Evolutionary conservation across 2,888 invertebrate genomes (phyloP).

Genomic region (Cryptus armator): DNA sequence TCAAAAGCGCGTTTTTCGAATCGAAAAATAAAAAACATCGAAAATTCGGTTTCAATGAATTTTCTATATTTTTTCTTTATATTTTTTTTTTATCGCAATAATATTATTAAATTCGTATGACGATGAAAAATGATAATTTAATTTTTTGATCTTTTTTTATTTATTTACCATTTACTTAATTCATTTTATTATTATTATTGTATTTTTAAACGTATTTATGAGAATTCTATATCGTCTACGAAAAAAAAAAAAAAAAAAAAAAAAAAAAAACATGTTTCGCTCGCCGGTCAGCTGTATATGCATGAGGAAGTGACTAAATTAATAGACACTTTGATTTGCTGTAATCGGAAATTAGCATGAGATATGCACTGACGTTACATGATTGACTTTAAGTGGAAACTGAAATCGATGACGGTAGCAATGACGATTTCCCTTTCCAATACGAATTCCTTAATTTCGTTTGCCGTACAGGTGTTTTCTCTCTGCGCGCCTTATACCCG

Average conservation of each 20-base stretch:
- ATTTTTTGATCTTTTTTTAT: no score
- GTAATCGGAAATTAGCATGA: constrained; percentile 14
- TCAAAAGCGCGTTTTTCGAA: no score
- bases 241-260: background rate
- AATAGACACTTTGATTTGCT: background rate
- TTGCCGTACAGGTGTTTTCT: constrained; percentile 38
- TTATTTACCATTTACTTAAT: no score
- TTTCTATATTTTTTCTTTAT: no score
- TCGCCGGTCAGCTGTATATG: background rate
- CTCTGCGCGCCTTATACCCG: background rate
- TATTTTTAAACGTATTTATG: no score
- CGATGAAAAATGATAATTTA: no score
- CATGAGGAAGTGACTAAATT: background rate
- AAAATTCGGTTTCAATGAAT: no score
- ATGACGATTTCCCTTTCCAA: constrained; percentile 9
- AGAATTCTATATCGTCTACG: background rate
- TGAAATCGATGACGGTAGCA: background rate
- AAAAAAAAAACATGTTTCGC: background rate
- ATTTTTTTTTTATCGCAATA: no score
- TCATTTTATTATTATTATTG: no score
- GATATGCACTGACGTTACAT: constrained; percentile 18
- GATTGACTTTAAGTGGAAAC: background rate
- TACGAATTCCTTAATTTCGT: constrained; percentile 38
- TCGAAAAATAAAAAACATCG: no score
- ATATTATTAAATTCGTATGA: no score